Conservation (phyloP, 2,797 vertebrate species). For the Leptodactylus fallax region DNA sequence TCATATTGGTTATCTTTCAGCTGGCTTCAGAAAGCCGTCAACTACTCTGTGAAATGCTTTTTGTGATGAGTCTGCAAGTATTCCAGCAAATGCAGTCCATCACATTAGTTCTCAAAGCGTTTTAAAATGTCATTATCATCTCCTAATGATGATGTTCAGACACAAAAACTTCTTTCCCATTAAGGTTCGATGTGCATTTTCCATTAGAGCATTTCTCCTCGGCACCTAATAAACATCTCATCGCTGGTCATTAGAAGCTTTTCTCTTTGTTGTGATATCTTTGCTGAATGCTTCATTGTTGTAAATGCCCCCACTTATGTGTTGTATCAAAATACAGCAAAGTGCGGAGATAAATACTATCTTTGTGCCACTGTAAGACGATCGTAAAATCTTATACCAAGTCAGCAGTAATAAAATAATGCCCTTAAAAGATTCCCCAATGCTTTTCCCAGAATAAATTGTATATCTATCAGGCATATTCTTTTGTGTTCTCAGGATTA, state of each 20-base stretch:
- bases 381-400: not conserved
- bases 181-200: constrained; percentile 50
- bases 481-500: no score
- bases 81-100: constrained; percentile 22
- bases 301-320: constrained; percentile 18
- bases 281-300: constrained; percentile 36
- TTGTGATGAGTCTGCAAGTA: constrained; percentile 51
- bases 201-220: constrained; percentile 51
- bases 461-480: not conserved
- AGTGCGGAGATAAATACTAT: not conserved
- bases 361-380: not conserved
- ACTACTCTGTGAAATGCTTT: constrained; percentile 34
- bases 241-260: constrained; percentile 43
- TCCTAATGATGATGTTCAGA: constrained; percentile 42
- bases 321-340: not conserved
- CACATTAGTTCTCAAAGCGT: constrained; percentile 51
- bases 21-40: constrained; percentile 24
- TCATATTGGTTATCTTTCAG: not conserved
- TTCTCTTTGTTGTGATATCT: constrained; percentile 41
- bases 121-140: constrained; percentile 59
- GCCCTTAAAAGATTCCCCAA: not conserved
- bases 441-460: not conserved
- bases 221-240: constrained; percentile 51
- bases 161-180: constrained; percentile 42
- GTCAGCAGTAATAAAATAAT: not conserved